These are phyloP conservation scores for Opisthograptis luteolata DNA, from an alignment of 2,888 invertebrate species.

Conservation along the genomic window DNA sequence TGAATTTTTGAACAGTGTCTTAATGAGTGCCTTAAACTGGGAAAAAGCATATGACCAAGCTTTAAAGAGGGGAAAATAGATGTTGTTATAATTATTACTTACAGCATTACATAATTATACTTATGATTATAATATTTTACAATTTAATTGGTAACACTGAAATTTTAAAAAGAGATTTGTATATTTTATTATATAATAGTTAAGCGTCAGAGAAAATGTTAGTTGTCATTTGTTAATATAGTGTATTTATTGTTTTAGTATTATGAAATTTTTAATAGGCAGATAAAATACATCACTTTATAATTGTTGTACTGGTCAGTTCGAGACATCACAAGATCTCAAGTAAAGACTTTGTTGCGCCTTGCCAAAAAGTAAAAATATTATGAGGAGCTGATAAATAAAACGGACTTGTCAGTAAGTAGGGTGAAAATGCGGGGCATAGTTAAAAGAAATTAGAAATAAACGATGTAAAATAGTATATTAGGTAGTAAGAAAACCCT, in stretches of 20 bases:
- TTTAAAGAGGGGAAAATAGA: no score
- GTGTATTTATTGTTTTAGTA: constrained; percentile 51
- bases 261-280: constrained; percentile 46
- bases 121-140: not conserved
- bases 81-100: no score
- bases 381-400: not conserved
- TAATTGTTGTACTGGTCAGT: constrained; percentile 58
- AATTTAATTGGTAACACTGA: constrained; percentile 8
- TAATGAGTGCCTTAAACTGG: not conserved
- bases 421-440: no score
- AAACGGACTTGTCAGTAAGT: constrained; percentile 1
- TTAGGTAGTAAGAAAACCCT: no score
- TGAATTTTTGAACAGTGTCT: not conserved
- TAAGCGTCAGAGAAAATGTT: constrained; percentile 37
- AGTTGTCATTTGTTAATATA: constrained; percentile 29
- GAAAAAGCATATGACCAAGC: not conserved
- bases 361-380: constrained; percentile 74
- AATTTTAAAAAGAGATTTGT: constrained; percentile 13
- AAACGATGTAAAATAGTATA: no score
- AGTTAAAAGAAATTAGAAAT: no score
- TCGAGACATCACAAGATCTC: constrained; percentile 77
- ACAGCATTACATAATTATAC: not conserved
- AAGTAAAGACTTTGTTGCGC: constrained; percentile 66
- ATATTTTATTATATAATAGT: constrained; percentile 1
- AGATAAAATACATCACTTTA: constrained; percentile 34